Evolutionary conservation across 2,888 invertebrate species (phyloP), one percentile per base, ranked within the genome.

Genomic region (Anthrax anthrax): DNA sequence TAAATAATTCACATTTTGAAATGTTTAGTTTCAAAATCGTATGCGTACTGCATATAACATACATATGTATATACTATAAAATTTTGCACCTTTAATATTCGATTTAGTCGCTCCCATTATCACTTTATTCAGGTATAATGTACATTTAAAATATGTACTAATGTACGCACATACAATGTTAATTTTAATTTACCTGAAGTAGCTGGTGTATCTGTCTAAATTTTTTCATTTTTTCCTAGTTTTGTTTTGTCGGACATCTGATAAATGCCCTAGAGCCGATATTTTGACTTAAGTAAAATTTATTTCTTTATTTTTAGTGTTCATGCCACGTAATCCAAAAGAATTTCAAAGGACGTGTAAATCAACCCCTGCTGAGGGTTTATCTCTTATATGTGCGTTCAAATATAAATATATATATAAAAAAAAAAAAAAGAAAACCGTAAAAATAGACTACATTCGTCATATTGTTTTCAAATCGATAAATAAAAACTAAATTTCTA

Each of bases 201-300:
- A 32, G 29, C 29, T 32, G 12, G 13, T 12, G 12, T 32, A 32
- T 12, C 29, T 32, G 29, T 32, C 12, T 32, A 32, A 32, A 32
- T 32, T 32, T 32, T 32, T 32, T 1, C 9, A 27, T 27, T 9
- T 27, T 1, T 27, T 27, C 9, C 23, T 27, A 1, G 5, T 27
- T 27, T 27, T 27, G 5, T 27, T 27, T 27, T 23, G 23, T 23
- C 23, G 46, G 42, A 42, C 42, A 38, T n/a, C 48, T 50, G 48
- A 50, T 50, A 47, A 47, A 50, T 47, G 48, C 47, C 45, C 46
- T 40, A 29, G 48, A 48, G 48, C 46, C 48, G 46, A 44, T 50
- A 47, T 50, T 50, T 50, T 50, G 50, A 50, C 50, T 42, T 50
- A 46, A 50, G 50, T 50, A 50, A 50, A 48, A 50, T 50, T 50